Evolutionary conservation across 2,113 vertebrate species (phyloP).

Genomic region (Oreochromis tanganicae): DNA sequence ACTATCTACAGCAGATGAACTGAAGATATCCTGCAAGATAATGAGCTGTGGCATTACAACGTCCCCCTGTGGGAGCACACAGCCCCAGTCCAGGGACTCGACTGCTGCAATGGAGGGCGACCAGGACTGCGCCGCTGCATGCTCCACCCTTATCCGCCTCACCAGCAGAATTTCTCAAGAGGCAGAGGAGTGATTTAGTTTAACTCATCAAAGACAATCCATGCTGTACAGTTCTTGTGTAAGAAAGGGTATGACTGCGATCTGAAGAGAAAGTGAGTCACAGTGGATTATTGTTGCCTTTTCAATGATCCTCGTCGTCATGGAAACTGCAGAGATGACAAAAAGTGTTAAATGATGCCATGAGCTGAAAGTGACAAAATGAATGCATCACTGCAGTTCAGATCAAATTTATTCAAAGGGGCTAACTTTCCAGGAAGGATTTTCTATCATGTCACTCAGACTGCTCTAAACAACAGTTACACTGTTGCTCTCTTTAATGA

Average conservation of each 20-base stretch:
- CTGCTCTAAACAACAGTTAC: background rate
- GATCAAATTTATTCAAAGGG: background rate
- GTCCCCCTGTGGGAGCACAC: background rate
- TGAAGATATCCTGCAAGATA: background rate
- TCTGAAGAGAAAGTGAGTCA: conserved; percentile 43
- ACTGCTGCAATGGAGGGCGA: background rate
- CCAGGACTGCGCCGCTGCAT: background rate
- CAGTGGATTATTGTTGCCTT: conserved; percentile 10
- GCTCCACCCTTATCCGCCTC: background rate
- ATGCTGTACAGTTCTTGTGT: conserved; percentile 1
- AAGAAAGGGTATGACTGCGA: background rate
- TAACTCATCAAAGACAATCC: conserved; percentile 9
- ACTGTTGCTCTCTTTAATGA: background rate
- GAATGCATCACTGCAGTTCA: background rate
- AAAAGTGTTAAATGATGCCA: conserved; percentile 40
- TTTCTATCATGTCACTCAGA: background rate
- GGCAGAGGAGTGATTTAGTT: background rate
- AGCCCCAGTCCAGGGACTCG: background rate
- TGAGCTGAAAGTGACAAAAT: conserved; percentile 22
- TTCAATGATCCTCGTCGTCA: conserved; percentile 51
- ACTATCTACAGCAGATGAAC: background rate
- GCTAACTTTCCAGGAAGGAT: background rate
- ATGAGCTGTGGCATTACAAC: conserved; percentile 17
- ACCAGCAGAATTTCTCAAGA: conserved; percentile 11
- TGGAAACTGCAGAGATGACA: conserved; percentile 58